Evolutionary conservation across 2,888 invertebrate species (phyloP).

Genomic region (Ochlodes sylvanus): DNA sequence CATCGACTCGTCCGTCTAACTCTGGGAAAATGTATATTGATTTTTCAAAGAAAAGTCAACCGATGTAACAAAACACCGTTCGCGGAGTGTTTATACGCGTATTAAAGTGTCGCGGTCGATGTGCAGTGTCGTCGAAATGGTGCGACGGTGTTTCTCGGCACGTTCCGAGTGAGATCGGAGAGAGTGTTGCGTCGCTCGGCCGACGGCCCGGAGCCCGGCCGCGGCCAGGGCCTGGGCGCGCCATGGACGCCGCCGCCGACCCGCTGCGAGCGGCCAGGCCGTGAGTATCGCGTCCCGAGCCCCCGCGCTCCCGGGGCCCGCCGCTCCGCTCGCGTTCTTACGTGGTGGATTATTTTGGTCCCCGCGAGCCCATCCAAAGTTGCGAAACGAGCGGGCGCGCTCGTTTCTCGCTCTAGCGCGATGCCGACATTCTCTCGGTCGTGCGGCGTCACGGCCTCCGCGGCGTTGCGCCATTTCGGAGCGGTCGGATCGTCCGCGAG

Average conservation of each 20-base stretch:
- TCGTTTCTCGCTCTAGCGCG: conserved; percentile 70
- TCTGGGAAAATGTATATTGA: conserved; percentile 86
- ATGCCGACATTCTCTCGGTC: conserved; percentile 81
- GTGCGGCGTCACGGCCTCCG: conserved; percentile 81
- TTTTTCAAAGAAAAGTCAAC: conserved; percentile 86
- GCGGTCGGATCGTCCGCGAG: conserved; percentile 72
- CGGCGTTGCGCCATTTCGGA: conserved; percentile 81
- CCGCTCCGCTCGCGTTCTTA: conserved; percentile 60
- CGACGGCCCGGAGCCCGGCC: conserved; percentile 81
- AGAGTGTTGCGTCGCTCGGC: conserved; percentile 82
- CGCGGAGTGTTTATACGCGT: conserved; percentile 84
- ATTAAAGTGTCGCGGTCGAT: conserved; percentile 77
- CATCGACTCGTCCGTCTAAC: conserved; percentile 85
- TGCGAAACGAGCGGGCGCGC: conserved; percentile 79
- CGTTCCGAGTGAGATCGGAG: conserved; percentile 81
- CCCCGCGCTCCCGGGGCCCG: conserved; percentile 52
- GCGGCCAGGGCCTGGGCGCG: conserved; percentile 82
- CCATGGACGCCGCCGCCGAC: conserved; percentile 82
- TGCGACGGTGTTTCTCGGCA: conserved; percentile 80
- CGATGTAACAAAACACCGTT: conserved; percentile 84
- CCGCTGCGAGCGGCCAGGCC: conserved; percentile 82
- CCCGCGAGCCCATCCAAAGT: conserved; percentile 73
- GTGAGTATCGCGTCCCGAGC: conserved; percentile 71
- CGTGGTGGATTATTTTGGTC: conserved; percentile 78
- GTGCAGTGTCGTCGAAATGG: conserved; percentile 83